phyloP scores from a whole-genome alignment of 1,140 invertebrate genomes.

The Trinorchestia longiramus region DNA sequence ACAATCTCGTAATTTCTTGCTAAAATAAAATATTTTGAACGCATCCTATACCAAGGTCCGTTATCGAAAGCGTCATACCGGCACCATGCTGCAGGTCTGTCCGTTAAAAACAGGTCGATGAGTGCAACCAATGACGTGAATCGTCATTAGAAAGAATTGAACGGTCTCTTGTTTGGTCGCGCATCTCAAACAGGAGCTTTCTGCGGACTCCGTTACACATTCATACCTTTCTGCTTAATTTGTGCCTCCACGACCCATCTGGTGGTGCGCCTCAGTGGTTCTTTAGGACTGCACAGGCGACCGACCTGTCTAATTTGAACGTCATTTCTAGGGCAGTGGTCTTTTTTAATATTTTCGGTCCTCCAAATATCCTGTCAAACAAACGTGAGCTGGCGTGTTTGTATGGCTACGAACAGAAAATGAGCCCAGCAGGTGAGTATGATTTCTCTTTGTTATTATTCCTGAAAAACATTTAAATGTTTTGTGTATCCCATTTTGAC shows the following conservation, averaged over 20 bases:
- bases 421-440: no score
- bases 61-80: background rate
- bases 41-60: background rate
- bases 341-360: no score
- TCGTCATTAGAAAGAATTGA: background rate
- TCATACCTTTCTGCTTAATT: background rate
- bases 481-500: no score
- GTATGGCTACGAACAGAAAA: no score
- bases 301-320: no score
- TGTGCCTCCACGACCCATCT: background rate
- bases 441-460: no score
- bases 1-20: background rate
- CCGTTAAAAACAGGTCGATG: background rate
- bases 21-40: background rate
- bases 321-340: no score
- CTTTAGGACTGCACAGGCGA: no score
- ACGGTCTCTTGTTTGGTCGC: background rate
- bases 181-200: background rate
- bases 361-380: no score
- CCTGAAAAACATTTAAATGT: no score
- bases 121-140: background rate
- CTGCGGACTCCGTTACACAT: background rate
- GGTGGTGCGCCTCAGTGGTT: no score
- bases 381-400: no score
- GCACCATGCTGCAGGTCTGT: background rate